Conservation (phyloP, 2,797 vertebrate species). For the Phrynocephalus guinanensis region DNA sequence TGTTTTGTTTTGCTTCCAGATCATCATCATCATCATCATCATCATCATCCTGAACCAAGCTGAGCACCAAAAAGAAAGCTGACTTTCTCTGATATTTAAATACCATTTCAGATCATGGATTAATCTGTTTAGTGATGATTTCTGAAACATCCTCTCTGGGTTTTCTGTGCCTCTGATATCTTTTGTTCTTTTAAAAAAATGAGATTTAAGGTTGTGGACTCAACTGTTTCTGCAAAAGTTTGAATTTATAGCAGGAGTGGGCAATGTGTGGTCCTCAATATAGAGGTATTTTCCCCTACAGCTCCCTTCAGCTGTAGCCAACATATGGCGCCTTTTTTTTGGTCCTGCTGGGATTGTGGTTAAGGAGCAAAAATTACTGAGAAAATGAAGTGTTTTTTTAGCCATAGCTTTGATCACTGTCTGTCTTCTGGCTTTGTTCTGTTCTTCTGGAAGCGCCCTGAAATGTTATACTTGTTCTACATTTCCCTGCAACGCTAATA, state of each 20-base stretch:
- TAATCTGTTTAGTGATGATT: not conserved
- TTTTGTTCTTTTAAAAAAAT: not conserved
- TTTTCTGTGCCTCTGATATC: not conserved
- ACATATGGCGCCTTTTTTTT: too few species aligned
- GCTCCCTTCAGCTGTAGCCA: too few species aligned
- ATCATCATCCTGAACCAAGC: not conserved
- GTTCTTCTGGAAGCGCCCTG: conserved; percentile 46
- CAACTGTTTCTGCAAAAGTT: not conserved
- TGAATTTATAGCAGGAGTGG: not conserved
- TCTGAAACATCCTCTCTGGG: not conserved
- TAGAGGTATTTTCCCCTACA: too few species aligned
- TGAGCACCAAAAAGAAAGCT: not conserved
- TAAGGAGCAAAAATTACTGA: not conserved
- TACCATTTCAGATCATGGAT: not conserved
- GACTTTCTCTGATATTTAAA: not conserved
- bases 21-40: not conserved
- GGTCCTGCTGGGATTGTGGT: not conserved
- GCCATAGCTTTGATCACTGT: not conserved
- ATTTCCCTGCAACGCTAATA: conserved; percentile 60
- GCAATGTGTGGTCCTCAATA: too few species aligned
- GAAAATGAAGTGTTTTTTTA: conserved; percentile 24
- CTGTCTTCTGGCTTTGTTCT: conserved; percentile 15
- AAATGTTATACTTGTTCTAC: conserved; percentile 66
- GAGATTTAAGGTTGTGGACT: not conserved
- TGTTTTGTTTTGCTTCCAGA: too few species aligned